Evolutionary conservation across 2,113 vertebrate species (phyloP).

Genomic region (Zapornia atra): DNA sequence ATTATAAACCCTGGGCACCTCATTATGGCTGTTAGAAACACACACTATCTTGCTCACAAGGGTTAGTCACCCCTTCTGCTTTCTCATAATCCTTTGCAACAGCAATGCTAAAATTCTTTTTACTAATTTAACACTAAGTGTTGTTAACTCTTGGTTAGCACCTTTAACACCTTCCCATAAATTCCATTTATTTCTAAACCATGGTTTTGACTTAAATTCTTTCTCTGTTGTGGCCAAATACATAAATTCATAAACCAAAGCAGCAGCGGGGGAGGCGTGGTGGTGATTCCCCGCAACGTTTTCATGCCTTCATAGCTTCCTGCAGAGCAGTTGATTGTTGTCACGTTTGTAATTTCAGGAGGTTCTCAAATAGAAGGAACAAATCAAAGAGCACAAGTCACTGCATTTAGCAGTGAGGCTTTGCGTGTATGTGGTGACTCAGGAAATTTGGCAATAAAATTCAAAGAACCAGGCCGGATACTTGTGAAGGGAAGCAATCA

Average conservation of each 20-base stretch:
- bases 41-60: background rate
- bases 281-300: background rate
- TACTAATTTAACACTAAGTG: background rate
- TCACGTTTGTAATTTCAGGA: background rate
- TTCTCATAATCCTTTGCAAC: background rate
- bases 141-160: no score
- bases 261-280: background rate
- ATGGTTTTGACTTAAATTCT: background rate
- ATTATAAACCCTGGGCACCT: background rate
- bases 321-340: background rate
- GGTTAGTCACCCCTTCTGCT: background rate
- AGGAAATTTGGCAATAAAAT: background rate
- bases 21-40: background rate
- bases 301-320: background rate
- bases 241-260: background rate
- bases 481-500: background rate
- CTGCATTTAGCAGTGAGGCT: background rate
- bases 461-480: background rate
- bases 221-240: background rate
- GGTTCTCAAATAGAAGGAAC: background rate
- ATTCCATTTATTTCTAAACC: background rate
- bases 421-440: background rate
- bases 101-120: background rate
- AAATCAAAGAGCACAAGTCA: background rate
- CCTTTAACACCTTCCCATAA: background rate